Conservation (phyloP, 2,888 invertebrate genomes). For the Oligia latruncula region DNA sequence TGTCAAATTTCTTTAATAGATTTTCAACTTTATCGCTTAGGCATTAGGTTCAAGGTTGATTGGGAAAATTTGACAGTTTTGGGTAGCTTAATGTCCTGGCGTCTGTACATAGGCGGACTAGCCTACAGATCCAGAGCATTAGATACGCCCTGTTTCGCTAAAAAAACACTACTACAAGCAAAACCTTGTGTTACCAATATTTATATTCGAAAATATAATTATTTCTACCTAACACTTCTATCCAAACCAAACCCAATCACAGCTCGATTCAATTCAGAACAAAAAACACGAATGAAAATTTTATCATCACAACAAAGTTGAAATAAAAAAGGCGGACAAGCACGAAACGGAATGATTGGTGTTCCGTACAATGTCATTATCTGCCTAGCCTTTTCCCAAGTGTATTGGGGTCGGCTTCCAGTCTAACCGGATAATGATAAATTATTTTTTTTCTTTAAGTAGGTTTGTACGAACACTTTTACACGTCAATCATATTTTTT, state of each 20-base stretch:
- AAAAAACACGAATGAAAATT: constrained; percentile 26
- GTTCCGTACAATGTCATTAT: constrained; percentile 27
- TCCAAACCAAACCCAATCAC: constrained; percentile 18
- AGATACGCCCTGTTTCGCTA: neutral
- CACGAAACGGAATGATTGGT: neutral
- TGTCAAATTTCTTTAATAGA: too few relatives aligned
- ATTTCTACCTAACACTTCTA: neutral
- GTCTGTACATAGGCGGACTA: neutral
- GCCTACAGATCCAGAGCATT: neutral
- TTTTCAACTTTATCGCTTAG: too few relatives aligned
- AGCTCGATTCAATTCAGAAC: constrained; percentile 11
- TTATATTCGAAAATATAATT: neutral
- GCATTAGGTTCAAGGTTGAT: too few relatives aligned
- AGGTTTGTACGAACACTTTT: too few relatives aligned
- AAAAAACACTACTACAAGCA: neutral
- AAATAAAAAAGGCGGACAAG: constrained; percentile 1
- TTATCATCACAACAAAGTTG: constrained; percentile 11
- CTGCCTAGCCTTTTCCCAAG: neutral
- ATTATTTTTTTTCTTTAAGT: too few relatives aligned
- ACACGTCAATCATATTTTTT: too few relatives aligned
- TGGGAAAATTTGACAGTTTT: too few relatives aligned
- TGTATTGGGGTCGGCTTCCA: too few relatives aligned
- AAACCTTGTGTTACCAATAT: neutral
- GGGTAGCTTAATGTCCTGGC: too few relatives aligned
- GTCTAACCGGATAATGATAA: neutral